Evolutionary conservation across 2,113 vertebrate genomes (phyloP), one percentile per base, ranked within the genome.

Genomic region (Orientallactaga bullata): DNA sequence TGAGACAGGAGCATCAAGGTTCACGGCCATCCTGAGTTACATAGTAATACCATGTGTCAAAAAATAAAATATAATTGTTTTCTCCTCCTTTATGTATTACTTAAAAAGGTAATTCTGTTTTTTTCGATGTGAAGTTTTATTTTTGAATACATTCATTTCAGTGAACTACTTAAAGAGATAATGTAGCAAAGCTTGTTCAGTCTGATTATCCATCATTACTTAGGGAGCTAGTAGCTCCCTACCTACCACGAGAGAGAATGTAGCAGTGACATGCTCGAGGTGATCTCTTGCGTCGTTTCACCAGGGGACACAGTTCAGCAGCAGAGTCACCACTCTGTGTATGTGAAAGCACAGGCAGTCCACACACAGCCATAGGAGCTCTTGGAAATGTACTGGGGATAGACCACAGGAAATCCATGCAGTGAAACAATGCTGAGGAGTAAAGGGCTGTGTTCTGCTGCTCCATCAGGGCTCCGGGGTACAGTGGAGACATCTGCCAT

Each of bases 161-260:
- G 47, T n/a, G 17, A 66, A 79, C 10, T 63, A 28, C 83, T 86
- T 85, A 63, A 37, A 82, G 72, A 84, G 51, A 51, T 93, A 58
- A 47, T 12, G 30, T 55, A 23, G 28, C 65, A 68, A 68, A 84
- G 68, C 60, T 65, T 60, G 3, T 39, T 37, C 15, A 32, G 7
- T 23, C 35, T 63, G 17, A 35, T 4, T 26, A 18, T 20, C 74
- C 20, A 4, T 55, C 73, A 51, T 51, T 12, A 55, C 51, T 55
- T 39, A 8, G 84, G 55, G 37, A 82, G 61, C 76, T 39, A 2
- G 23, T 8, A 47, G 42, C 42, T 47, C n/a, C n/a, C 42, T 47
- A 47, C 24, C 28, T 4, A 15, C 30, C 7, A 21, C 61, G 39
- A 18, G 37, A 35, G 30, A 61, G 30, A 5, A 21, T 1, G 24